Evolutionary conservation across 2,888 invertebrate species (phyloP), one percentile per base, ranked within the genome.

Genomic region (Drosophila affinis): DNA sequence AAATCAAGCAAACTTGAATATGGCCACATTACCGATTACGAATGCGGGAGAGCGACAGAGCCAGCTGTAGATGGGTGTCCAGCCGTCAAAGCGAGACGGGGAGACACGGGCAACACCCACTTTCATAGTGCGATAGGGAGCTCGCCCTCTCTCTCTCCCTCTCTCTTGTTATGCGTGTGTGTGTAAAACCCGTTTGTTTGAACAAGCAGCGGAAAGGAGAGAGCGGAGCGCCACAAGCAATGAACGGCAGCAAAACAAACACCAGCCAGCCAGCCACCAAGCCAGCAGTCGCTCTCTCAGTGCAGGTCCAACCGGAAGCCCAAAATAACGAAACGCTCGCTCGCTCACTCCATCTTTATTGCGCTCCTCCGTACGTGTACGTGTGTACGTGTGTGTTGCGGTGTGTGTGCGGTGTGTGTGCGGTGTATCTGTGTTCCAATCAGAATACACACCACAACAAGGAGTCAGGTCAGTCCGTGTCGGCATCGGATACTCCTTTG

Each of bases 1-100:
- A 88, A 85, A 87, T 87, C 88, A 87, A 87, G 87, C 72, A 57
- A 82, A 84, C 86, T 82, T 88, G 75, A 87, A 88, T 87, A 88
- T 87, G 86, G 88, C 88, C 71, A 76, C 85, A 79, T 72, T 77
- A 39, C 77, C 75, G 87, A 88, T 83, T 83, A 81, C 59, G 48
- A 62, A 70, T 39, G 76, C 52, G 56, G 64, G 62, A 51, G 63
- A 63, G 74, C 14, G 18, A 69, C 63, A 56, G 57, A 56, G 76
- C 27, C 21, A 65, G 58, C 27, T 47, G 53, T 57, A 29, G 56
- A 39, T 12, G 55, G 39, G n/a, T 18, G 47, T 45, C 18, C 55
- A 60, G 39, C n/a, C 39, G n/a, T 27, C 52, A 70, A 49, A 52
- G 57, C 67, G 45, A 61, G 47, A 62, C 27, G 51, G 39, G 47